A percentile compares a stretch with the other conserved stretches of the same genome.
These are phyloP conservation scores for Plebejus anna DNA, from an alignment of 2,888 invertebrate species.

Conservation along the genomic window DNA sequence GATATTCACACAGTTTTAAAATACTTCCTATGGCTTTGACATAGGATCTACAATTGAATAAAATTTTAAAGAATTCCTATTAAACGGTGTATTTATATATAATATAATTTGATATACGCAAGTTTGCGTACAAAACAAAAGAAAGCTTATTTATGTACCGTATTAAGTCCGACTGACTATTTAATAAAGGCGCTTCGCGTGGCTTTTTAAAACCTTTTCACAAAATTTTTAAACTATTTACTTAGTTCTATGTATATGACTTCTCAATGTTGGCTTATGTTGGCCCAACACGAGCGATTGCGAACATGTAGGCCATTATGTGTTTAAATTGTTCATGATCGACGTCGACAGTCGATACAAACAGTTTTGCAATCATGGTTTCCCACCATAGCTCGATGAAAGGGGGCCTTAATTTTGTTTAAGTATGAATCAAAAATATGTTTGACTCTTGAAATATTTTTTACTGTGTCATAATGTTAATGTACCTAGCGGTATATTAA, in stretches of 20 bases:
- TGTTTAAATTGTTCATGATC: too few relatives aligned
- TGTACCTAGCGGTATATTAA: too few relatives aligned
- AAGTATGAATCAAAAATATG: not conserved
- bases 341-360: too few relatives aligned
- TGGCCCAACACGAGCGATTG: too few relatives aligned
- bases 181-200: not conserved
- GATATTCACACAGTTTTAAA: not conserved
- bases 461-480: not conserved
- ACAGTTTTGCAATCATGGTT: too few relatives aligned
- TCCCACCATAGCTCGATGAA: too few relatives aligned
- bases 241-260: too few relatives aligned
- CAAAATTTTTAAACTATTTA: too few relatives aligned
- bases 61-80: constrained; percentile 13
- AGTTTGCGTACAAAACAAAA: constrained; percentile 7
- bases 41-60: constrained; percentile 5
- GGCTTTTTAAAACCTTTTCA: too few relatives aligned
- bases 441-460: not conserved
- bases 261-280: too few relatives aligned
- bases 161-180: not conserved
- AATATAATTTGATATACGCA: not conserved
- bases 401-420: too few relatives aligned
- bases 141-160: constrained; percentile 5
- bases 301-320: too few relatives aligned
- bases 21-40: not conserved
- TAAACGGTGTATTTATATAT: not conserved